Conservation (phyloP, 2,888 invertebrate species). For the Eubasilissa splendida region DNA sequence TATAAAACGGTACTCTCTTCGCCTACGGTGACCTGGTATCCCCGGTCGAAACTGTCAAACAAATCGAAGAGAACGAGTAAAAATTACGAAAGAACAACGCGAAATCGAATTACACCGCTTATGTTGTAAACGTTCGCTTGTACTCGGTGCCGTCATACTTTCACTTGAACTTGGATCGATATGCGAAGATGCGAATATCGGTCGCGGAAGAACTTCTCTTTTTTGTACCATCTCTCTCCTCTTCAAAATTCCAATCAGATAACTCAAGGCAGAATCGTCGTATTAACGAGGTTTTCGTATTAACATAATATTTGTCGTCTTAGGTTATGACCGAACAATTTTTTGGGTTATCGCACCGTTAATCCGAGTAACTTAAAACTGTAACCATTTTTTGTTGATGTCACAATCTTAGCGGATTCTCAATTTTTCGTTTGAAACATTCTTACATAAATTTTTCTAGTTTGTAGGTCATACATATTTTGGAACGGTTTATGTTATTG, state of each 20-base stretch:
- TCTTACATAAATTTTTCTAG: too few relatives aligned
- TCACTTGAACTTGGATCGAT: constrained; percentile 20
- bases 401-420: too few relatives aligned
- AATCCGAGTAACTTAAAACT: neutral
- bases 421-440: too few relatives aligned
- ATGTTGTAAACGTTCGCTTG: neutral
- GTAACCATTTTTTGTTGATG: neutral
- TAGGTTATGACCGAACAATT: neutral
- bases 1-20: constrained; percentile 43
- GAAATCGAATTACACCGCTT: neutral
- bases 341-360: constrained; percentile 14
- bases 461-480: too few relatives aligned
- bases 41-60: neutral
- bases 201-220: constrained; percentile 41
- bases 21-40: constrained; percentile 35
- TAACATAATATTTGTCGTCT: neutral
- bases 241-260: constrained; percentile 19
- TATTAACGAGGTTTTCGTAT: neutral
- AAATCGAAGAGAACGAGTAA: constrained; percentile 17
- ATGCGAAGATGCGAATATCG: constrained; percentile 33
- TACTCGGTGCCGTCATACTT: constrained; percentile 20
- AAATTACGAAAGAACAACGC: constrained; percentile 15
- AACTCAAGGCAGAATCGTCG: neutral
- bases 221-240: constrained; percentile 13
- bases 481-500: too few relatives aligned